Percentiles rank a stretch among this genome's conserved stretches.
Evolutionary conservation across 2,797 vertebrate genomes (phyloP).

Genomic region (Momotus momota): DNA sequence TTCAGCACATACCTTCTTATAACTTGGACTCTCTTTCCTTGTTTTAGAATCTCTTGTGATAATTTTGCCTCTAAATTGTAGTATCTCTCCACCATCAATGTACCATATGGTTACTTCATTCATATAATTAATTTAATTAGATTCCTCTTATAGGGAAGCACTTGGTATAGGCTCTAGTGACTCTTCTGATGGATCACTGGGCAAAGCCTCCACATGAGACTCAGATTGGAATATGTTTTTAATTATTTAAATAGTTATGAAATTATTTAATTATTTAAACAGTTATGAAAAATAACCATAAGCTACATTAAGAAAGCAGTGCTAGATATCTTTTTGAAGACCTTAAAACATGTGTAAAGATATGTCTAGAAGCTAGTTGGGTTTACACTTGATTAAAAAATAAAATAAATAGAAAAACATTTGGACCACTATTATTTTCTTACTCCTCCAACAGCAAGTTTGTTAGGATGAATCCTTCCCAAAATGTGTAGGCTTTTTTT

Average conservation of each 20-base stretch:
- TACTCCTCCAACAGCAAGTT: background rate
- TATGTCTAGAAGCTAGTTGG: background rate
- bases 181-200: background rate
- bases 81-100: background rate
- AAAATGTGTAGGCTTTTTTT: background rate
- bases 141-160: background rate
- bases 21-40: background rate
- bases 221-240: background rate
- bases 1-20: background rate
- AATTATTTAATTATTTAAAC: background rate
- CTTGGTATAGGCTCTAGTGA: background rate
- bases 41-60: background rate
- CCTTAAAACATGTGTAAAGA: background rate
- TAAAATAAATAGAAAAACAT: background rate
- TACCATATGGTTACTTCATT: background rate
- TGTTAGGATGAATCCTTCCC: background rate
- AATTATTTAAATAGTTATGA: background rate
- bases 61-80: background rate
- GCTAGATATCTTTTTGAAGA: background rate
- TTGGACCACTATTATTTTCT: background rate
- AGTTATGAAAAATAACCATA: background rate
- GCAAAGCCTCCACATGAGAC: background rate
- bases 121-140: background rate
- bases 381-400: background rate
- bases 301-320: background rate